These are phyloP conservation scores for Octopus sinensis DNA, from an alignment of 1,140 invertebrate genomes.

Conservation along the genomic window DNA sequence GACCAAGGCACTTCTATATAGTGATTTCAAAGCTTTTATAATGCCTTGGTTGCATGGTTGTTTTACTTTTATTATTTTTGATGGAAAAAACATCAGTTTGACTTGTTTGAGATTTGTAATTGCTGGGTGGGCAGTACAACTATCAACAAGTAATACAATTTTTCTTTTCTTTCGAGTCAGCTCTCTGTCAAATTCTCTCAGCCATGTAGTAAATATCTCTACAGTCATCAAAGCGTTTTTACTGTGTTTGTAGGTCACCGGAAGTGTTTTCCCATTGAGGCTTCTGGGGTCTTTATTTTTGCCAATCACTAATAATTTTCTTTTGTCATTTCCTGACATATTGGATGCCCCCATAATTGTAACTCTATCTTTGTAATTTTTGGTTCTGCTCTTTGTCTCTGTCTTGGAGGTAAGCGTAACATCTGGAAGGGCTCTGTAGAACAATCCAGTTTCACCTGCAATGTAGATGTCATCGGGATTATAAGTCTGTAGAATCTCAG, in stretches of 20 bases:
- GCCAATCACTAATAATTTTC: constrained; percentile 26
- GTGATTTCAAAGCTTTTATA: not conserved
- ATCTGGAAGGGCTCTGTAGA: constrained; percentile 56
- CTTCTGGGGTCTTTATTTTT: constrained; percentile 18
- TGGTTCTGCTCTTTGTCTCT: constrained; percentile 30
- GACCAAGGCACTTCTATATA: not conserved
- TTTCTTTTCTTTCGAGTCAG: constrained; percentile 12
- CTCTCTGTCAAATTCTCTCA: constrained; percentile 22
- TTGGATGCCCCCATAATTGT: constrained; percentile 24
- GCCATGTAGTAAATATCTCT: constrained; percentile 29
- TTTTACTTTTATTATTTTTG: not conserved
- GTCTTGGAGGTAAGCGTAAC: constrained; percentile 53
- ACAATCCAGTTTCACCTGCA: constrained; percentile 58
- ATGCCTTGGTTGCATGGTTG: not conserved
- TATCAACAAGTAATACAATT: not conserved
- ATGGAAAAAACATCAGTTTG: not conserved
- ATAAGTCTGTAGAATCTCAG: constrained; percentile 25
- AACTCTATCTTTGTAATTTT: constrained; percentile 25
- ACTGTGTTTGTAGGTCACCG: constrained; percentile 23
- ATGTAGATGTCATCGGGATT: constrained; percentile 56
- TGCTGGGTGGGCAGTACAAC: not conserved
- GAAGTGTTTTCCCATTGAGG: constrained; percentile 17
- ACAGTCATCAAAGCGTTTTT: constrained; percentile 32
- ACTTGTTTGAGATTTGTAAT: not conserved
- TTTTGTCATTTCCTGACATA: constrained; percentile 27